phyloP scores from a whole-genome alignment of 2,797 vertebrate genomes.

The Sebastes alutus region DNA sequence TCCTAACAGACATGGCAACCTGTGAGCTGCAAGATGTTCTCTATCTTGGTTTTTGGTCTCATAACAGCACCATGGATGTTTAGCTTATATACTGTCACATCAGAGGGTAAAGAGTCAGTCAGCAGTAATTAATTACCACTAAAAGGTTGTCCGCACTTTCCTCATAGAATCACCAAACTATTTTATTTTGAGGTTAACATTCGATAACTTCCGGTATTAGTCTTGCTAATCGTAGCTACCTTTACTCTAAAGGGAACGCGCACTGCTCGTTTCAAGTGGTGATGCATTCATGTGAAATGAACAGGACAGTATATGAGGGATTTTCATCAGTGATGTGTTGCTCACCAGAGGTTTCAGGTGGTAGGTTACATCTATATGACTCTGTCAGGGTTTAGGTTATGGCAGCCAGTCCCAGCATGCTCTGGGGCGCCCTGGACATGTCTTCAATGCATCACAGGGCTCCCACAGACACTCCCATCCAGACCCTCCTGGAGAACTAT shows the following conservation, averaged over 20 bases:
- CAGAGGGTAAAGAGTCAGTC: neutral
- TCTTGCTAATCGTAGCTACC: neutral
- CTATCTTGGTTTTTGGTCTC: neutral
- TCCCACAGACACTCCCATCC: slow-evolving; percentile 7
- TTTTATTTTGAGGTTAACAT: slow-evolving; percentile 24
- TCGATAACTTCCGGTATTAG: neutral
- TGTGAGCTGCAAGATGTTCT: neutral
- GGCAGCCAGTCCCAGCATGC: neutral
- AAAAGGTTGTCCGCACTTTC: neutral
- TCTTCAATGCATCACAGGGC: neutral
- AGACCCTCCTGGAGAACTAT: neutral
- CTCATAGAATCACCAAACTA: neutral
- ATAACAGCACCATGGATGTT: neutral
- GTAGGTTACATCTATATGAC: neutral
- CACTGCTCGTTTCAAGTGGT: neutral
- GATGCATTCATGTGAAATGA: slow-evolving; percentile 12
- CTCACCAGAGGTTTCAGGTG: neutral
- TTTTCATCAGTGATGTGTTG: neutral
- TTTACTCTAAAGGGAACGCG: neutral
- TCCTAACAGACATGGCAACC: neutral
- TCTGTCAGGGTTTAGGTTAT: neutral
- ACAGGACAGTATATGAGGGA: neutral
- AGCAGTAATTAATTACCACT: neutral
- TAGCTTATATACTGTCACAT: neutral
- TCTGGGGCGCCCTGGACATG: neutral